A percentile compares a stretch with the other conserved stretches of the same genome.
Conservation (phyloP, 1,140 invertebrate genomes). For the Oedothorax gibbosus region DNA sequence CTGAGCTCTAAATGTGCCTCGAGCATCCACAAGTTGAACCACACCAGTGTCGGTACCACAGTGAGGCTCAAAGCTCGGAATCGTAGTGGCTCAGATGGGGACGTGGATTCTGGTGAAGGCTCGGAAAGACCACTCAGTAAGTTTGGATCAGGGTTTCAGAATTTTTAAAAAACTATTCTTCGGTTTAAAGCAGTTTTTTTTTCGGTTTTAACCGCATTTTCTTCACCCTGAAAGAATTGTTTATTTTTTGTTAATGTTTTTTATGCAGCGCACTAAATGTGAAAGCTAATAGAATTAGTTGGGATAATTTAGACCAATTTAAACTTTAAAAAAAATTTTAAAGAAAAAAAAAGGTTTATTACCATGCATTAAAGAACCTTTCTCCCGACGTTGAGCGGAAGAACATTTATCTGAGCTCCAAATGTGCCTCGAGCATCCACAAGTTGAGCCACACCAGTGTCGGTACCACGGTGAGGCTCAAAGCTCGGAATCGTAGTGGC, state of each 20-base stretch:
- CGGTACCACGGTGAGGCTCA: constrained; percentile 32
- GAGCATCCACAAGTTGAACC: constrained; percentile 40
- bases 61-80: constrained; percentile 37
- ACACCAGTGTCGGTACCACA: constrained; percentile 1
- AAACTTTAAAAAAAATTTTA: too few species aligned
- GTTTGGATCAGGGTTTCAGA: too few species aligned
- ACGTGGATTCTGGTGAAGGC: constrained; percentile 52
- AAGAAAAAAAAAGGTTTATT: too few species aligned
- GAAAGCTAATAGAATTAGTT: too few species aligned
- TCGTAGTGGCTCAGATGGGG: constrained; percentile 23
- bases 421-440: constrained; percentile 13
- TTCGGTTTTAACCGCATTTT: too few species aligned
- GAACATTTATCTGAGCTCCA: constrained; percentile 11
- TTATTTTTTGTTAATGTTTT: too few species aligned
- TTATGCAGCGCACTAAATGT: too few species aligned
- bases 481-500: background rate
- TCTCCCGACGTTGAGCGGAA: constrained; percentile 44
- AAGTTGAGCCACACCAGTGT: constrained; percentile 23
- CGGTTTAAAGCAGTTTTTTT: too few species aligned
- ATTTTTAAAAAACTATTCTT: too few species aligned
- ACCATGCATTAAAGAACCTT: background rate
- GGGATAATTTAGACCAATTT: too few species aligned
- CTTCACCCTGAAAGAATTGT: too few species aligned
- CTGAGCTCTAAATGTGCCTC: constrained; percentile 1
- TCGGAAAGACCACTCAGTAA: background rate